Base-by-base conservation (phyloP, 1,140 invertebrate species). In the Melanaphis sacchari region DNA sequence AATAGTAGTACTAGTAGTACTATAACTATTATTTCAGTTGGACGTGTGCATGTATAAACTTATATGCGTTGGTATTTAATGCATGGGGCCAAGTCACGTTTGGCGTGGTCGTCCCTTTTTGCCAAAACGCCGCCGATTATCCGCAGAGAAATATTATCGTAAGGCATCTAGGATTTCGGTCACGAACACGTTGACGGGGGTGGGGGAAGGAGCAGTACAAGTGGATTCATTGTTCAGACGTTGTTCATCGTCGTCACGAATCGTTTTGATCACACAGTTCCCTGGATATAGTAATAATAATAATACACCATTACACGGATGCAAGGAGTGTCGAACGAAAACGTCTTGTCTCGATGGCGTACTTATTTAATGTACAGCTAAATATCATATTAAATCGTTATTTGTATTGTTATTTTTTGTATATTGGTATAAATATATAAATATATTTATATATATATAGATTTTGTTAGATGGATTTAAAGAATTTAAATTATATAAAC, bases 71-170 rank as follows among this genome's bases (percentile, higher is more conserved):
- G 36, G 40, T 76, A 43, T 76, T 81, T 76, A 43, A 59, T 46
- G 41, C 85, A 31, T 24, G 90, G 36, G 90, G 54, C 59, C 90
- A 76, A 91, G 54, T 91, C 90, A 91, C 90, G 90, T 91, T 81
- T 91, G 54, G 36, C 46, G 22, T n/a, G 90, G 41, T 43, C 31
- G 40, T 66, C 26, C 52, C 54, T n/a, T 36, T 89, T 52, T 91
- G 66, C 90, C 90, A 91, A 91, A 91, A 89, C 36, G 40, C 85
- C 26, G 46, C 40, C 40, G 84, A 41, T 87, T 43, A 43, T 41
- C 26, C 41, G 11, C 41, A n/a, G 31, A 76, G 59, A 76, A 76
- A 41, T 43, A 43, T n/a, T 26, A 31, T 31, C 15, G 26, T 43
- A 87, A 36, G 26, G 38, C 66, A 66, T 38, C 88, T 54, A 22